A percentile compares a stretch with the other conserved stretches of the same genome.
Conservation (phyloP, 2,113 vertebrate genomes). For the Cromileptes altivelis region DNA sequence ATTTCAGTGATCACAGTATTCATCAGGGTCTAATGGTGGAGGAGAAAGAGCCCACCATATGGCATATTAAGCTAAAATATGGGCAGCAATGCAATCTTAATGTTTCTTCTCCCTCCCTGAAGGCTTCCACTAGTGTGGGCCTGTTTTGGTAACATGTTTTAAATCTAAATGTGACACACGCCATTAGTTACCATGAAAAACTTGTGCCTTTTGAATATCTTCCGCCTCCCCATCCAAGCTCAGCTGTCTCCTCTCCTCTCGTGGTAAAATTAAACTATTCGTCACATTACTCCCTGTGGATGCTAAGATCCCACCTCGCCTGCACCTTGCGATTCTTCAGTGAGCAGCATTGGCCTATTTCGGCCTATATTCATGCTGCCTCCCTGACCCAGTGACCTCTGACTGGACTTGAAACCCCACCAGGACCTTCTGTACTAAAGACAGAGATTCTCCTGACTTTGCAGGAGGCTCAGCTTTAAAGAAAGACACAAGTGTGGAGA, state of each 20-base stretch:
- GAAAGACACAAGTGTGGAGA: not conserved
- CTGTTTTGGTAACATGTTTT: slow-evolving; percentile 42
- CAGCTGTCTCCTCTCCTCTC: not conserved
- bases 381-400: slow-evolving; percentile 4
- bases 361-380: not conserved
- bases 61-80: slow-evolving; percentile 54
- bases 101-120: slow-evolving; percentile 5
- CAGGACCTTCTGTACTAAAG: not conserved
- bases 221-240: not conserved
- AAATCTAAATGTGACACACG: slow-evolving; percentile 42
- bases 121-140: slow-evolving; percentile 23
- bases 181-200: slow-evolving; percentile 32
- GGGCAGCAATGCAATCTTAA: slow-evolving; percentile 34
- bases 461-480: not conserved
- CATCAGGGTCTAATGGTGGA: slow-evolving; percentile 49
- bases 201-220: not conserved
- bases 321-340: not conserved
- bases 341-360: not conserved
- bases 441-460: not conserved
- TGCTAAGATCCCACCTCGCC: not conserved
- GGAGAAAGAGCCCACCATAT: slow-evolving; percentile 35
- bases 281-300: not conserved
- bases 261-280: slow-evolving; percentile 1
- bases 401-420: not conserved
- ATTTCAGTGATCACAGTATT: not conserved